Conservation (phyloP, 2,113 vertebrate genomes). For the Ptilonorhynchus violaceus region DNA sequence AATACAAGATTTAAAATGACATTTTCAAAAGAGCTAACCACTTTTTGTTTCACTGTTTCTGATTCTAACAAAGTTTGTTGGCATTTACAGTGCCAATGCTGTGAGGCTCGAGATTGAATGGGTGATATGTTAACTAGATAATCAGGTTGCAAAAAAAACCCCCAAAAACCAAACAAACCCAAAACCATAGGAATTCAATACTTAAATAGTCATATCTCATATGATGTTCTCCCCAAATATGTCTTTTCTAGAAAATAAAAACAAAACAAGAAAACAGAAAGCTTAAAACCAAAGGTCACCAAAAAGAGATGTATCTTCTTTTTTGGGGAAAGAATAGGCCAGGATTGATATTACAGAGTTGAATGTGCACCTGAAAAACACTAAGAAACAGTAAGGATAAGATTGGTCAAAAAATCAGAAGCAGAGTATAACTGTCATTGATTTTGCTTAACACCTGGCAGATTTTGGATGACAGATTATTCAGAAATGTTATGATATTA, state of each 20-base stretch:
- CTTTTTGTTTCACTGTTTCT: background rate
- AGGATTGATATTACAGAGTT: background rate
- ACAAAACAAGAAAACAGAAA: background rate
- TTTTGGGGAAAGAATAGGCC: background rate
- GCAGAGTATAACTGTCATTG: background rate
- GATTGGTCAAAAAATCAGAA: background rate
- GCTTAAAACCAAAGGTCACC: background rate
- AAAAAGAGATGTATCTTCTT: background rate
- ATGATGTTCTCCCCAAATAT: rapidly evolving
- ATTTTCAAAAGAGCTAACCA: background rate
- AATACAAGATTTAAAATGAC: background rate
- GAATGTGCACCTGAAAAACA: background rate
- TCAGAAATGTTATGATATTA: background rate
- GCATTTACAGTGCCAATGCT: background rate
- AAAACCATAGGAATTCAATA: background rate
- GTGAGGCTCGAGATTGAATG: background rate
- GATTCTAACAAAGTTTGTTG: background rate
- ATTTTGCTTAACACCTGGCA: background rate
- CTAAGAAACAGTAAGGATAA: background rate
- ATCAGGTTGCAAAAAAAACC: background rate
- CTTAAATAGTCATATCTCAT: background rate
- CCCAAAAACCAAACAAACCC: too few relatives aligned
- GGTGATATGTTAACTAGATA: background rate
- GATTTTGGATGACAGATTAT: background rate
- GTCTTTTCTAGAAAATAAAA: background rate